Evolutionary conservation across 2,888 invertebrate genomes (phyloP), one percentile per base, ranked within the genome.

Genomic region (Drosophila fungiperda): DNA sequence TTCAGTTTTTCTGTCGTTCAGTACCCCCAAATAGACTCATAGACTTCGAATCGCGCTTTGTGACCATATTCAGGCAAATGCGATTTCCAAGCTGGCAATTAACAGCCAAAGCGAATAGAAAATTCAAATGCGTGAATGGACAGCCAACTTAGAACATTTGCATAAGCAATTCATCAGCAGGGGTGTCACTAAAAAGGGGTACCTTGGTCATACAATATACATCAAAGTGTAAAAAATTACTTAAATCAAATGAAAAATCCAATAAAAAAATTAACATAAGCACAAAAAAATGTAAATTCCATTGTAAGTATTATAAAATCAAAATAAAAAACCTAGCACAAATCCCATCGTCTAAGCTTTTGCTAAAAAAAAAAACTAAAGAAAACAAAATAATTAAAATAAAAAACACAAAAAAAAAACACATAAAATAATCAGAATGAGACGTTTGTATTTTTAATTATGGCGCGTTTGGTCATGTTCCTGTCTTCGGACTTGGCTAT

Each of bases 391-490:
- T 5, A 8, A 45, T 17, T 17, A 32, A 68, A 66, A 69, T 55
- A 73, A 73, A 40, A 48, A 48, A 52, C 38, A 57, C 4, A 5
- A 5, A 29, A 5, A 23, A 12, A 40, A 40, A 40, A n/a, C 23
- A 11, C 38, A 40, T 50, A 42, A 54, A 67, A 73, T 55, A 62
- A 75, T 67, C 49, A 81, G 76, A 72, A 68, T 80, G 82, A 86
- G 86, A 82, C 88, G 88, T 82, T 82, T 88, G 82, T 74, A 72
- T 77, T 78, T 85, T 76, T 87, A 89, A 88, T 90, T 85, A 82
- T 71, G 72, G 74, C 62, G 61, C 57, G 62, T 70, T 83, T 72
- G 80, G 64, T 79, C 79, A 86, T 88, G 87, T 82, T 83, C 76
- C 81, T 82, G 83, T 74, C 89, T 76, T 65, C 68, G 49, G 72